Conservation (phyloP, 2,113 vertebrate species). For the Phocoena sinus region DNA sequence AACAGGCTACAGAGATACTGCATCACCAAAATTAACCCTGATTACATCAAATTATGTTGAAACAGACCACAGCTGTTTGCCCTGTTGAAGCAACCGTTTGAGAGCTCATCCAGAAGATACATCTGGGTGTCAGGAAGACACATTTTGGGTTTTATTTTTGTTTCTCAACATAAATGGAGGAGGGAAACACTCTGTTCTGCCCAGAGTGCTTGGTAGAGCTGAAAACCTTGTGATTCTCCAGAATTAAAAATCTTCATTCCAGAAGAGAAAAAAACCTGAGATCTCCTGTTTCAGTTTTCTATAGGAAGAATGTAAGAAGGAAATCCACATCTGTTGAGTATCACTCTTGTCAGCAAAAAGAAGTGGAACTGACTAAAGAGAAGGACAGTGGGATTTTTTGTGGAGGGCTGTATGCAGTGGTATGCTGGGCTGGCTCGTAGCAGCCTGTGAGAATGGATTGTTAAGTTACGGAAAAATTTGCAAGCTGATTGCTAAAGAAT, state of each 20-base stretch:
- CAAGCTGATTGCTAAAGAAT: not conserved
- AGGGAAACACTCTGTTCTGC: slow-evolving; percentile 38
- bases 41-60: slow-evolving; percentile 84
- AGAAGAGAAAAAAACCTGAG: not conserved
- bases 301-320: not conserved
- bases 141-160: slow-evolving; percentile 58
- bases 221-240: slow-evolving; percentile 16
- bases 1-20: slow-evolving; percentile 81
- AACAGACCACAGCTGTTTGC: slow-evolving; percentile 84
- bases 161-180: slow-evolving; percentile 23
- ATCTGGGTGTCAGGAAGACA: slow-evolving; percentile 77
- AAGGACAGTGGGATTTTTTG: not conserved
- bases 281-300: slow-evolving; percentile 29
- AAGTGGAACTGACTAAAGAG: not conserved
- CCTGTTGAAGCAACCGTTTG: slow-evolving; percentile 79
- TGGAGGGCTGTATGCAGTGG: not conserved
- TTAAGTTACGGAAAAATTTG: not conserved
- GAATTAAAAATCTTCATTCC: not conserved
- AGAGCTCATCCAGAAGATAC: slow-evolving; percentile 67
- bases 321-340: not conserved
- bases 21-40: slow-evolving; percentile 82
- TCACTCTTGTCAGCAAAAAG: slow-evolving; percentile 25
- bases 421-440: not conserved
- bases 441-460: not conserved
- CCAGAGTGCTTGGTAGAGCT: not conserved